These are phyloP conservation scores for Macaca fascicularis DNA, from an alignment of 2,113 vertebrate species.

Conservation along the genomic window DNA sequence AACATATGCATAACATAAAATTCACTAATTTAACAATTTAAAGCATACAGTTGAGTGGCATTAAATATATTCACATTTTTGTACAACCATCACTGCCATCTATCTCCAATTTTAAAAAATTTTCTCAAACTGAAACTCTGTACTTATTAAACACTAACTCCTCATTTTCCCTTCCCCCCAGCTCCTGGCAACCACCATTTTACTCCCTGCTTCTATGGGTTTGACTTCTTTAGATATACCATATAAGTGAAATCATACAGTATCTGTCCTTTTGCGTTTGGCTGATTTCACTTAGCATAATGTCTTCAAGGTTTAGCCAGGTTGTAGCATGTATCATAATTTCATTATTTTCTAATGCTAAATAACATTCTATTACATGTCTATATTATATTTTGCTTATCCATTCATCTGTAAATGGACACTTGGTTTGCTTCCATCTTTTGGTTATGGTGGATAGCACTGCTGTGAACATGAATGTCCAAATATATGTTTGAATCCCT, in stretches of 20 bases:
- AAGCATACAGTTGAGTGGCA: too few relatives aligned
- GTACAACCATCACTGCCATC: not conserved
- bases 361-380: too few relatives aligned
- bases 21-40: too few relatives aligned
- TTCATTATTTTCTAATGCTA: too few relatives aligned
- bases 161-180: fast-evolving
- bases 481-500: not conserved
- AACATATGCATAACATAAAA: not conserved
- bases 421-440: not conserved
- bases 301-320: not conserved
- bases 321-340: too few relatives aligned
- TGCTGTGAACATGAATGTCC: not conserved
- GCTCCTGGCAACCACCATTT: too few relatives aligned
- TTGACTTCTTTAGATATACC: too few relatives aligned
- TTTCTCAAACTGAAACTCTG: not conserved
- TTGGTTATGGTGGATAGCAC: not conserved
- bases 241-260: too few relatives aligned
- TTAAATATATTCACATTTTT: too few relatives aligned
- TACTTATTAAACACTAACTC: not conserved
- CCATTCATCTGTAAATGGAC: not conserved
- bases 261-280: not conserved
- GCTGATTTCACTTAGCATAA: not conserved
- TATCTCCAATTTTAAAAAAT: not conserved
- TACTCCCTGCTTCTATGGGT: too few relatives aligned
- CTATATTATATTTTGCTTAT: not conserved